Evolutionary conservation across 2,888 invertebrate species (phyloP), one percentile per base, ranked within the genome.

Genomic region (Tromatobia lineatoria): DNA sequence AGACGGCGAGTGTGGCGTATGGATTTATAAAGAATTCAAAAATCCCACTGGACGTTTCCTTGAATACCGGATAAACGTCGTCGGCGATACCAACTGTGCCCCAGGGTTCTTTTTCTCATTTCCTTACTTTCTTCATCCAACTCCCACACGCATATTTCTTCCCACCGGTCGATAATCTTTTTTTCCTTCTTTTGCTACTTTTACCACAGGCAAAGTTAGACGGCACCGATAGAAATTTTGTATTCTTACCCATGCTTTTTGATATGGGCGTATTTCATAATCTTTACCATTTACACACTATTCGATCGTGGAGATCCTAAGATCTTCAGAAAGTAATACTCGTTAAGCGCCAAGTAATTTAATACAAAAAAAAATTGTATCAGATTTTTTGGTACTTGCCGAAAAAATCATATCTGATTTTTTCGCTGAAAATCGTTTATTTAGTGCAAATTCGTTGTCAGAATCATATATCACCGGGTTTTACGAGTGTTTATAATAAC

Each of bases 31-130:
- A 64, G 34, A 54, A 71, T 71, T 57, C 38, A 73, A 73, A 69
- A 74, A 69, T 54, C n/a, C 47, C 54, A 25, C 42, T 20, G 38
- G 50, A 20, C 47, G 47, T 52, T 69, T 34, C 8, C n/a, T 52
- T 45, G 73, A 82, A 77, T 78, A 67, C 70, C 57, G 61, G 47
- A 78, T 82, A 78, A 78, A 73, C 69, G 61, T 38, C 23, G 34
- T 52, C 47, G 23, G 1, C 54, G 2, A 34, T 78, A 29, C 25
- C 74, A 82, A 45, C 70, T 76, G 75, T 57, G 70, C 45, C 70
- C 81, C 10, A 57, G 25, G 13, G 13, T 38, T 78, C 54, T 69
- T 76, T 54, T 15, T 50, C 47, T 13, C 18, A 18, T n/a, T 57
- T 23, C 67, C 23, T 67, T 20, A 50, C 45, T 11, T 11, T 18